Conservation (phyloP, 2,888 invertebrate genomes). For the Phlogophora meticulosa region DNA sequence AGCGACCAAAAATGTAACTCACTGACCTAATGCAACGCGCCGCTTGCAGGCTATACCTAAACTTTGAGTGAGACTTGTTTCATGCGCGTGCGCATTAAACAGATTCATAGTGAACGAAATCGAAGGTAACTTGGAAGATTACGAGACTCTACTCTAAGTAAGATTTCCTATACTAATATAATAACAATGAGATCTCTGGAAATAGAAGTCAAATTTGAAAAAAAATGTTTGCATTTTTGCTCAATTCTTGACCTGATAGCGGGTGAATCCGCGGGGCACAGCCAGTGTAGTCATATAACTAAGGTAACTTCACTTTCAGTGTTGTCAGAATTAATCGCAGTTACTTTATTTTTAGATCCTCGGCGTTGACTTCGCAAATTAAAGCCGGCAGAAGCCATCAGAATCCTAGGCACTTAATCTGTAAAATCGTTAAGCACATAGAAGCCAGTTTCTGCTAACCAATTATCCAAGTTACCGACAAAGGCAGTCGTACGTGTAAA, state of each 20-base stretch:
- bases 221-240: too few relatives aligned
- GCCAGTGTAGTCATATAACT: too few relatives aligned
- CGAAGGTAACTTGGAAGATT: conserved; percentile 49
- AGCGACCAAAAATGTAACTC: conserved; percentile 46
- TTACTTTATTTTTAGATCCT: conserved; percentile 21
- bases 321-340: conserved; percentile 12
- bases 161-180: too few relatives aligned
- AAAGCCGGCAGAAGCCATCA: conserved; percentile 15
- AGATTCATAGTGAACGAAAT: conserved; percentile 53
- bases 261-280: too few relatives aligned
- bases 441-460: conserved; percentile 46
- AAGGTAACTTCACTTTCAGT: not conserved
- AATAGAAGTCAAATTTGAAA: too few relatives aligned
- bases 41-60: conserved; percentile 39
- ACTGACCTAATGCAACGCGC: conserved; percentile 56
- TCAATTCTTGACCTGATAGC: too few relatives aligned
- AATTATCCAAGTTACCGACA: conserved; percentile 64
- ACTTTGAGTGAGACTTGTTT: conserved; percentile 41
- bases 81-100: conserved; percentile 36
- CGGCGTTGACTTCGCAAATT: conserved; percentile 15
- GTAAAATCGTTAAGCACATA: conserved; percentile 53
- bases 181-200: too few relatives aligned
- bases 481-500: conserved; percentile 53
- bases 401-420: conserved; percentile 44
- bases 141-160: conserved; percentile 21